phyloP scores from a whole-genome alignment of 2,113 vertebrate genomes.

The Daubentonia madagascariensis region DNA sequence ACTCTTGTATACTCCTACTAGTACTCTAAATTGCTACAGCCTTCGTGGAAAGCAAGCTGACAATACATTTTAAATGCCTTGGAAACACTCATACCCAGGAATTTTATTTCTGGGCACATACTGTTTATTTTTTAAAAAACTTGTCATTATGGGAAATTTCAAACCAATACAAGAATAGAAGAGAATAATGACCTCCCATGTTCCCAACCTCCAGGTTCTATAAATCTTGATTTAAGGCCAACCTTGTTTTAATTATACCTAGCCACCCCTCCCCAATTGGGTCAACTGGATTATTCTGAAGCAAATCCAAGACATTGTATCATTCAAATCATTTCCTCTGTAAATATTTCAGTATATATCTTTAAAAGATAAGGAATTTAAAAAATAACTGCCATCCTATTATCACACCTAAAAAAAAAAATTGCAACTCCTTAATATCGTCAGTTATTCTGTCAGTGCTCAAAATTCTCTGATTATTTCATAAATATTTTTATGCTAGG shows the following conservation, averaged over 20 bases:
- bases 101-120: conserved; percentile 66
- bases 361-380: not conserved
- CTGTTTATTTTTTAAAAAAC: conserved; percentile 32
- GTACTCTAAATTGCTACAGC: not conserved
- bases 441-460: not conserved
- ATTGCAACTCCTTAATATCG: not conserved
- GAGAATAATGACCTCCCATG: conserved; percentile 15
- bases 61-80: conserved; percentile 59
- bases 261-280: not conserved
- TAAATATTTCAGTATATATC: not conserved
- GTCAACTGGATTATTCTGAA: not conserved
- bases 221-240: conserved; percentile 13
- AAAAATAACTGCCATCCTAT: not conserved
- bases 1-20: not conserved
- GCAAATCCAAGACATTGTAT: not conserved
- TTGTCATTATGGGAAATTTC: conserved; percentile 36
- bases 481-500: not conserved
- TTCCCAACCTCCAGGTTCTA: not conserved
- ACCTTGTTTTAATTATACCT: not conserved
- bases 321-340: not conserved
- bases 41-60: conserved; percentile 51
- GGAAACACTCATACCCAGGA: conserved; percentile 42
- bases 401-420: not conserved
- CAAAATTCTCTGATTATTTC: not conserved
- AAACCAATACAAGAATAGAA: conserved; percentile 47